Percentiles rank a stretch among this genome's conserved stretches.
phyloP scores from a whole-genome alignment of 2,888 invertebrate species.

The Dascillus cervinus region DNA sequence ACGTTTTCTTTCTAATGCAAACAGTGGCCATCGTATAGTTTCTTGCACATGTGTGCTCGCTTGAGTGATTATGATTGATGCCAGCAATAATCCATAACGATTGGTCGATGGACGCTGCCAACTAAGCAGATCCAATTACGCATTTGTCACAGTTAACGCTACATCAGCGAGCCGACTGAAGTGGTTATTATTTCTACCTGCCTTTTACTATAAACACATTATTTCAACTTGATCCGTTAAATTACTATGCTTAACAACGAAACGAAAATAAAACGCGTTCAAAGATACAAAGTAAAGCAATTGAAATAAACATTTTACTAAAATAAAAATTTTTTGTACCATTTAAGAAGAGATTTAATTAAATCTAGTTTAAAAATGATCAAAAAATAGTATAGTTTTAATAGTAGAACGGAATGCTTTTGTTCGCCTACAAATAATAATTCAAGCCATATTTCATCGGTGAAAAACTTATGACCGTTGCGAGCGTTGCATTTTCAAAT shows the following conservation, averaged over 20 bases:
- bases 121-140: constrained; percentile 17
- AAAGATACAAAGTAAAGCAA: too few relatives aligned
- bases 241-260: too few relatives aligned
- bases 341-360: too few relatives aligned
- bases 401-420: neutral
- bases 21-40: constrained; percentile 13
- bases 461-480: constrained; percentile 22
- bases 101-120: constrained; percentile 17
- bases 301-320: too few relatives aligned
- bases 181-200: neutral
- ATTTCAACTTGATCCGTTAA: neutral
- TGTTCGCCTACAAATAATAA: too few relatives aligned
- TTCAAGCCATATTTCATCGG: constrained; percentile 27
- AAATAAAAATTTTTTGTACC: too few relatives aligned
- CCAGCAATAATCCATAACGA: constrained; percentile 16
- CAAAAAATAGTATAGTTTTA: too few relatives aligned
- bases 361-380: too few relatives aligned
- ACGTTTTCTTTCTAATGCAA: constrained; percentile 13
- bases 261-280: too few relatives aligned
- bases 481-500: constrained; percentile 33
- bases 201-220: neutral
- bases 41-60: constrained; percentile 17
- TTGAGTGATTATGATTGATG: constrained; percentile 25
- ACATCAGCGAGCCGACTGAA: too few relatives aligned
- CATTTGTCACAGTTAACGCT: constrained; percentile 9